phyloP scores from a whole-genome alignment of 2,113 vertebrate species.

The Macquaria australasica region DNA sequence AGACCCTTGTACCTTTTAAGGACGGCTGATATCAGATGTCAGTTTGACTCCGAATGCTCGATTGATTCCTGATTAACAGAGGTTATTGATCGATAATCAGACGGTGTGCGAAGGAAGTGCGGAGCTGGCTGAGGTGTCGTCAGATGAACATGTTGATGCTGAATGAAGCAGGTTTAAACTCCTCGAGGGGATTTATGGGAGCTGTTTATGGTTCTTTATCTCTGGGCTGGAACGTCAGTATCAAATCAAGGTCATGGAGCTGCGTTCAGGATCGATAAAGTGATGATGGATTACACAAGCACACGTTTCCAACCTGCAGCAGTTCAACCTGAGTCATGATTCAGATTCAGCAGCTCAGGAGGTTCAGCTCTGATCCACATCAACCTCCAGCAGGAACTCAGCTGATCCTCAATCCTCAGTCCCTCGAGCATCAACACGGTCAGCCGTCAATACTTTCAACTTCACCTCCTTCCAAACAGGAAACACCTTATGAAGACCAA shows the following conservation, averaged over 20 bases:
- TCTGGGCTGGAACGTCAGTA: neutral
- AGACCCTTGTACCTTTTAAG: slow-evolving; percentile 27
- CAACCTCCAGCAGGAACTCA: too few relatives aligned
- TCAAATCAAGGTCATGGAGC: neutral
- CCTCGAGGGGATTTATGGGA: neutral
- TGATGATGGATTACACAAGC: neutral
- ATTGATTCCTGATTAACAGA: slow-evolving; percentile 11
- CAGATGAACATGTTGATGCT: neutral
- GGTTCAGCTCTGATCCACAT: neutral
- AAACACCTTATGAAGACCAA: too few relatives aligned
- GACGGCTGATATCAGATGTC: neutral
- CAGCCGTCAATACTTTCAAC: too few relatives aligned
- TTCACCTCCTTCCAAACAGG: too few relatives aligned
- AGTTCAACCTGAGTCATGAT: neutral
- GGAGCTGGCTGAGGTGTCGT: neutral
- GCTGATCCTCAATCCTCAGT: too few relatives aligned
- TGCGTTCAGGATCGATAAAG: neutral
- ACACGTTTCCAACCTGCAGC: neutral
- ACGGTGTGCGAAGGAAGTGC: neutral
- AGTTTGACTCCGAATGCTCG: neutral
- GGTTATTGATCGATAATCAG: neutral
- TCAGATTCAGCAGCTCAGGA: too few relatives aligned
- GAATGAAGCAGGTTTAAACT: neutral
- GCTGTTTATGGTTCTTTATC: slow-evolving; percentile 38
- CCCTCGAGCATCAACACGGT: too few relatives aligned